phyloP scores from a whole-genome alignment of 2,113 vertebrate species.

The Orcinus orca region DNA sequence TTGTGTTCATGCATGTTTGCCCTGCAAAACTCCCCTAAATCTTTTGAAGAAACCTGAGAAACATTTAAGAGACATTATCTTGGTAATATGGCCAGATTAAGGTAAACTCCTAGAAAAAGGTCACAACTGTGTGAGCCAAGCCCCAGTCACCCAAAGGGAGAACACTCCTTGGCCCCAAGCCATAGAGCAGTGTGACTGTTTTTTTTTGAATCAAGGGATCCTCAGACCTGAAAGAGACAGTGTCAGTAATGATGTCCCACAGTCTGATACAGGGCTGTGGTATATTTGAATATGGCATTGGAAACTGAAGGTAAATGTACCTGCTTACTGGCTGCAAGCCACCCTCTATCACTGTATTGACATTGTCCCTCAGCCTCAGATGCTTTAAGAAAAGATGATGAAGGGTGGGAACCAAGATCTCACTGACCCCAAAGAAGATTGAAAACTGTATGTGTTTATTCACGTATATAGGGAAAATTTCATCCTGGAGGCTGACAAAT shows the following conservation, averaged over 20 bases:
- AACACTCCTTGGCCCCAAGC: not conserved
- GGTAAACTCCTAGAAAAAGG: not conserved
- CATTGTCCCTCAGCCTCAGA: not conserved
- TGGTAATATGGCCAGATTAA: not conserved
- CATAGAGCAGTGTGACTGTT: not conserved
- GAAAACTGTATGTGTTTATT: not conserved
- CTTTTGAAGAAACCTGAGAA: not conserved
- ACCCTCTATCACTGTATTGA: not conserved
- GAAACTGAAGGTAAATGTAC: not conserved
- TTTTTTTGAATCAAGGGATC: not conserved
- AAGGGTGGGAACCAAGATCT: not conserved
- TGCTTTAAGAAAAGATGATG: not conserved
- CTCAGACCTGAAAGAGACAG: not conserved
- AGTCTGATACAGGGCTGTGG: not conserved
- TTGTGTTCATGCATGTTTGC: not conserved
- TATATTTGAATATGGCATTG: not conserved
- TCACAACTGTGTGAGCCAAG: not conserved
- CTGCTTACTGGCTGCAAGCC: not conserved
- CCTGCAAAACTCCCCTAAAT: not conserved
- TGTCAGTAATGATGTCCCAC: not conserved
- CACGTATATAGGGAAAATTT: not conserved
- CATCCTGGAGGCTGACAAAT: not conserved
- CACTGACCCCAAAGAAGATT: not conserved
- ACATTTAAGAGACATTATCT: not conserved
- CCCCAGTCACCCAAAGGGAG: accelerated